Evolutionary conservation across 2,113 vertebrate species (phyloP).

Genomic region (Plectropomus leopardus): DNA sequence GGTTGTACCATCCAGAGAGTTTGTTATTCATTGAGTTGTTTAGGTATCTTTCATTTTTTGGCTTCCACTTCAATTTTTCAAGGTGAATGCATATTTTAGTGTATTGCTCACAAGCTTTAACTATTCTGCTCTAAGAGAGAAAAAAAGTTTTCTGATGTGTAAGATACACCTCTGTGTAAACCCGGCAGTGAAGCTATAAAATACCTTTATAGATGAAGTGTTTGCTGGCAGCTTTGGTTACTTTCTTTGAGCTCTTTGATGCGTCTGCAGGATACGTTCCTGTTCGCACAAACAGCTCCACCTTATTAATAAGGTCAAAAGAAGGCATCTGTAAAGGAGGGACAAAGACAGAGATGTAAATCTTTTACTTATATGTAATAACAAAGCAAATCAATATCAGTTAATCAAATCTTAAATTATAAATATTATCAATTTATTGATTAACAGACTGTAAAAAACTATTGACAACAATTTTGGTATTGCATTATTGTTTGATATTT

Average conservation of each 20-base stretch:
- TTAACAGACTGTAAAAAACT: not conserved
- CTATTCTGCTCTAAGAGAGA: no score
- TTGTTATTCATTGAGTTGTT: not conserved
- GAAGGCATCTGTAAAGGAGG: slow-evolving; percentile 61
- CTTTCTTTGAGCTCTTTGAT: slow-evolving; percentile 31
- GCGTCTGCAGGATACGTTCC: slow-evolving; percentile 26
- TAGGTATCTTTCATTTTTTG: not conserved
- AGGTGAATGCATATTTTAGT: not conserved
- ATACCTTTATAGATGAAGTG: slow-evolving; percentile 70
- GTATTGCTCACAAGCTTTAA: not conserved
- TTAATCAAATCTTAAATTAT: not conserved
- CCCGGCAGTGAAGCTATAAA: not conserved
- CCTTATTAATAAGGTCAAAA: slow-evolving; percentile 45
- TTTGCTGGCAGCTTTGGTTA: slow-evolving; percentile 46
- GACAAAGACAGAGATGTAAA: not conserved
- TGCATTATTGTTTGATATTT: not conserved
- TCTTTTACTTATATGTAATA: not conserved
- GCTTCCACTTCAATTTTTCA: not conserved
- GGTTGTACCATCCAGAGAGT: no score
- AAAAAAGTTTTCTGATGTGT: not conserved
- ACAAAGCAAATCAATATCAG: not conserved
- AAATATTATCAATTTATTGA: not conserved
- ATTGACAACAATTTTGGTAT: not conserved
- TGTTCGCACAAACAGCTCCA: slow-evolving; percentile 55
- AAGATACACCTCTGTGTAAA: not conserved